Evolutionary conservation across 2,797 vertebrate species (phyloP).

Genomic region (Phrynocephalus forsythii): DNA sequence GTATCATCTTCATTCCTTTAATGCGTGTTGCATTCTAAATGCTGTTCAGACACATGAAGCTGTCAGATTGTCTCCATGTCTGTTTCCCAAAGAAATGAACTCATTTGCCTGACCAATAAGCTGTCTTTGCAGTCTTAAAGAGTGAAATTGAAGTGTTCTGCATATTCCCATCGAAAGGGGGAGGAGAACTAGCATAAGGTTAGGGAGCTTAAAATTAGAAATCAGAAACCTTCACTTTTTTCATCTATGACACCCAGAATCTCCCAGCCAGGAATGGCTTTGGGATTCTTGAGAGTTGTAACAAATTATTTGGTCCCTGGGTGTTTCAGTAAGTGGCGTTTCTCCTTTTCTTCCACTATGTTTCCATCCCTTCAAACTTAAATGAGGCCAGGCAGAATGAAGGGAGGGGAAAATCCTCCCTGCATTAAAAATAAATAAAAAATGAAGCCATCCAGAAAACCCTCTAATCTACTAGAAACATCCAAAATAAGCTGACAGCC

Average conservation of each 20-base stretch:
- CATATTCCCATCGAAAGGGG: not conserved
- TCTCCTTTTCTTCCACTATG: not conserved
- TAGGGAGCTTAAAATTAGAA: too few relatives aligned
- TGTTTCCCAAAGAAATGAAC: not conserved
- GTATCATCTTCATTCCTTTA: not conserved
- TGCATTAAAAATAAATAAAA: not conserved
- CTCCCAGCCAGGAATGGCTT: not conserved
- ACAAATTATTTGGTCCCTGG: not conserved
- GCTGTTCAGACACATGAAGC: not conserved
- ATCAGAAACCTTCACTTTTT: too few relatives aligned
- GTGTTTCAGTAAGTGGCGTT: not conserved
- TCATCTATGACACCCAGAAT: too few relatives aligned
- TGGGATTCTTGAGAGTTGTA: not conserved
- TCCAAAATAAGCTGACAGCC: not conserved
- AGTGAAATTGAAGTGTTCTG: too few relatives aligned
- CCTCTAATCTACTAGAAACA: constrained; percentile 15
- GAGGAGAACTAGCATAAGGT: not conserved
- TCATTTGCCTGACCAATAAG: not conserved
- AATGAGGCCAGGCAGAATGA: not conserved
- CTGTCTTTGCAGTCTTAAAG: not conserved
- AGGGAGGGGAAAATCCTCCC: not conserved
- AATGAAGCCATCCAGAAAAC: constrained; percentile 7
- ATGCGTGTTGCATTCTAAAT: not conserved
- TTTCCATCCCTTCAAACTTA: not conserved
- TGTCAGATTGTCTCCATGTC: not conserved